These are phyloP conservation scores for Hermaeophaga mercurialis DNA, from an alignment of 2,888 invertebrate genomes.

Conservation along the genomic window DNA sequence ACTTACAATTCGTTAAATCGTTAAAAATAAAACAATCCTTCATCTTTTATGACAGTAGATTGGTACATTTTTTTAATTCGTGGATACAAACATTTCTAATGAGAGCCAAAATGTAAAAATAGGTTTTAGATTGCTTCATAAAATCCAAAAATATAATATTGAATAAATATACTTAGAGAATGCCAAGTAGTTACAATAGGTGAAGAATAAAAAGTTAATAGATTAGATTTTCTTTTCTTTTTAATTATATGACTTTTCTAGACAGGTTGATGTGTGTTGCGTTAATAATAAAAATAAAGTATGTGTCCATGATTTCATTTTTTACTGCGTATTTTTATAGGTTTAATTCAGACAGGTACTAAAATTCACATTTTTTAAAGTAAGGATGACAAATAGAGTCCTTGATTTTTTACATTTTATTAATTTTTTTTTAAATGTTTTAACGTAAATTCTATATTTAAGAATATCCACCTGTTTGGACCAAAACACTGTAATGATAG, in stretches of 20 bases:
- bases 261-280: no score
- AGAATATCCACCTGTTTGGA: conserved; percentile 1
- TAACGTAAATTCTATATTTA: conserved; percentile 1
- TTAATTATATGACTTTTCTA: no score
- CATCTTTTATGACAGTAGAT: neutral
- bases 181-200: neutral
- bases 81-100: neutral
- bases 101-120: neutral
- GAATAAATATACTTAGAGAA: neutral
- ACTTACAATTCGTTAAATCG: neutral
- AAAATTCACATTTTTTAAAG: neutral
- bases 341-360: neutral
- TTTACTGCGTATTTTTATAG: no score
- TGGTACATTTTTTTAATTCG: neutral
- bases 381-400: neutral
- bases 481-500: no score
- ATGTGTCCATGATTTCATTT: no score
- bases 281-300: no score
- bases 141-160: neutral
- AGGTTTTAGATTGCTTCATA: neutral
- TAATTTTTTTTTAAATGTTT: neutral
- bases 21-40: neutral
- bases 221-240: no score
- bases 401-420: neutral
- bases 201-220: neutral